Evolutionary conservation across 2,797 vertebrate species (phyloP), one percentile per base, ranked within the genome.

Genomic region (Cygnus olor): DNA sequence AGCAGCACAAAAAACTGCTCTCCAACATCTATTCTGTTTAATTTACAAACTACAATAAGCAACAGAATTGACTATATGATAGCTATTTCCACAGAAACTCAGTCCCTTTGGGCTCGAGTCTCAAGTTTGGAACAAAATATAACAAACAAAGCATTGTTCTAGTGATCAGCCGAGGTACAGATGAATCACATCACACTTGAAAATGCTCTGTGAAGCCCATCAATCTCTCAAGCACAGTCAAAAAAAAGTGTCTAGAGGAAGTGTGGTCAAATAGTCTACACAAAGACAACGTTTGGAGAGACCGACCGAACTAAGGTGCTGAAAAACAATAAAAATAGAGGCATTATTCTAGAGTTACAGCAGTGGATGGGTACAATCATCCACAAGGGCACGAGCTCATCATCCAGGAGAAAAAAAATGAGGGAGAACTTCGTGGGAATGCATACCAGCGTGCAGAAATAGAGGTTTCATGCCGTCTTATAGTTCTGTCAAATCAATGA

Each of bases 41-140:
- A 94, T 90, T 92, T 89, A 56, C 45, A 93, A 84, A 38, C 32
- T 51, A 88, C 28, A 73, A 27, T 54, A 69, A 85, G 54, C 58
- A 84, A 84, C 58, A 63, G 36, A 86, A 87, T 42, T 79, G 54
- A 81, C 65, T 90, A 36, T 57, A 88, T 64, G 69, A 78, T 63
- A 95, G 73, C 36, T 53, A 79, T 79, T 94, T 92, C 92, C 74
- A 93, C 12, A 76, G 86, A 90, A 94, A 90, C 80, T 45, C 44
- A 91, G 36, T 88, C 80, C 69, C 73, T 84, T 0, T 42, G 66
- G 86, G 73, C 54, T 72, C 76, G 49, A 93, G 14, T 44, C 57
- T 85, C 74, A 40, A 6, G 85, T 56, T 78, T 77, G 42, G 53
- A 77, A 73, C 64, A 88, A 95, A 89, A 80, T 22, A 4, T 25